phyloP scores from a whole-genome alignment of 2,797 vertebrate species.

The Triplophysa yarkandensis region DNA sequence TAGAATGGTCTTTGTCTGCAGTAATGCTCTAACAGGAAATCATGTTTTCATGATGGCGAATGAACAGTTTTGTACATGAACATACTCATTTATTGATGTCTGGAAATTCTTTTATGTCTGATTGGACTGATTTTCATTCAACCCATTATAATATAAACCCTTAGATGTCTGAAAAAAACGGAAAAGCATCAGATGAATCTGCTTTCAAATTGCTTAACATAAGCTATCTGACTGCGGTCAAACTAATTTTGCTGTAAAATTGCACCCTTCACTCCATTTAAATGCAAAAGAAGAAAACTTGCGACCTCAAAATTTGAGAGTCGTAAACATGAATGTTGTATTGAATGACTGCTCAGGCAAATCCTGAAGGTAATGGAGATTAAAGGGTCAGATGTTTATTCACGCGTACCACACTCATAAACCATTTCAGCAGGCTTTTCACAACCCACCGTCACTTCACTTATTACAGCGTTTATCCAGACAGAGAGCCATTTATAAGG shows the following conservation, averaged over 20 bases:
- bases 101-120: not conserved
- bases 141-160: not conserved
- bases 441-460: slow-evolving; percentile 63
- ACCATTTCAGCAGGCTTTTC: slow-evolving; percentile 59
- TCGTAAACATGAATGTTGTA: not conserved
- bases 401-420: slow-evolving; percentile 65
- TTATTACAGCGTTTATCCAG: slow-evolving; percentile 60
- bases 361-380: slow-evolving; percentile 53
- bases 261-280: slow-evolving; percentile 11
- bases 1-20: slow-evolving; percentile 69
- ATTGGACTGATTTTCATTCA: not conserved
- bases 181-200: not conserved
- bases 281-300: slow-evolving; percentile 8
- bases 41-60: slow-evolving; percentile 50
- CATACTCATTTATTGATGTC: slow-evolving; percentile 41
- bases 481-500: slow-evolving; percentile 75
- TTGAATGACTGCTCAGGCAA: slow-evolving; percentile 11
- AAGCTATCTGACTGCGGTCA: not conserved
- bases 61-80: slow-evolving; percentile 13
- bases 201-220: not conserved
- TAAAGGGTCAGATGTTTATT: slow-evolving; percentile 51
- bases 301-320: not conserved
- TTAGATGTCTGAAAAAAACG: not conserved
- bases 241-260: not conserved
- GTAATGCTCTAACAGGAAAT: slow-evolving; percentile 67